Base-by-base conservation (phyloP, 2,797 vertebrate genomes). In the Chrosomus eos region DNA sequence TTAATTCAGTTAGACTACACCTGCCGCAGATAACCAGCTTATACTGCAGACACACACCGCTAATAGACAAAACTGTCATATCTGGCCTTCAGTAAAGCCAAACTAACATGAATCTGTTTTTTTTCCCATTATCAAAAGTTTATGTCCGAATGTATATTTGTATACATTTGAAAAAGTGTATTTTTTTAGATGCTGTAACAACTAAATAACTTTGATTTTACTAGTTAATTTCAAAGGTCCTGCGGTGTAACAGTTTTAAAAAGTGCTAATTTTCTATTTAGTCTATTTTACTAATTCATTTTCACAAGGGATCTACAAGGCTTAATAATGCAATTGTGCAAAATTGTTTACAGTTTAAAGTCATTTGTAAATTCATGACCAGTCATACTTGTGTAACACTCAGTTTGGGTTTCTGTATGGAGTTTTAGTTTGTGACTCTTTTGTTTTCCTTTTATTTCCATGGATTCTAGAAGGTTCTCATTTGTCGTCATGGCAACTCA, bases 1-100 rank as follows among this genome's bases (percentile, higher is more conserved):
- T 71, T 62, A 38, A 36, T 88, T 40, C 83, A 64, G 48, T 84
- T 68, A 78, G 21, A 64, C 40, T 68, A 71, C 64, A 87, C 71
- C 84, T 33, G 51, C 36, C 21, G 14, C 6, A n/a, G 55, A 75
- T 75, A 33, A 66, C 31, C 60, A 51, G 7, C 36, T 82, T 82
- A 55, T 1, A 11, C 23, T 58, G 23, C 55, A 58, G 53, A 21
- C 53, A 55, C 53, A 55, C 53, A n/a, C 53, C 51, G 74, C 68
- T 18, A 33, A 70, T 40, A 70, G 51, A 87, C 67, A 4, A 14
- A 7, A 74, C 77, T 85, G 73, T 55, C 45, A 79, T 33, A 23
- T 38, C 51, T 38, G 72, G 80, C 64, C 77, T 45, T 75, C 19
- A 23, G 23, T 36, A 53, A 53, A 36, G 64, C 64, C 76, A 79